A percentile compares a stretch with the other conserved stretches of the same genome.
Conservation (phyloP, 2,888 invertebrate genomes). For the Callosobruchus maculatus region DNA sequence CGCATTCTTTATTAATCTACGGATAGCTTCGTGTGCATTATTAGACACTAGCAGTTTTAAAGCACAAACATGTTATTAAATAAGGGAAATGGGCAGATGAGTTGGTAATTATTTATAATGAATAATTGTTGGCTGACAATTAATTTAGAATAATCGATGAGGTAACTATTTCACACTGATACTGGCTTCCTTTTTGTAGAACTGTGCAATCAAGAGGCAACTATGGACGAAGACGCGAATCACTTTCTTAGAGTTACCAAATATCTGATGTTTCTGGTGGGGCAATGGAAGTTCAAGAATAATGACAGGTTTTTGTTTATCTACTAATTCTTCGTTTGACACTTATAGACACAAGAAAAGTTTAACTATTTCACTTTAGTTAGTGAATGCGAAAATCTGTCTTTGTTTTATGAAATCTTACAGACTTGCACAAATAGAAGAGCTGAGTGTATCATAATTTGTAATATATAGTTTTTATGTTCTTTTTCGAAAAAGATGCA, state of each 20-base stretch:
- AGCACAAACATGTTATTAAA: background rate
- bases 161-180: background rate
- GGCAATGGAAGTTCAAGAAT: constrained; percentile 11
- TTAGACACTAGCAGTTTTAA: background rate
- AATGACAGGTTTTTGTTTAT: background rate
- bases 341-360: too few relatives aligned
- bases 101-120: background rate
- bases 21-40: background rate
- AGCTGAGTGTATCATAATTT: too few relatives aligned
- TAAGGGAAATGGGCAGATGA: background rate
- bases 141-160: background rate
- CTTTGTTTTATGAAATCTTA: too few relatives aligned
- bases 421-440: too few relatives aligned
- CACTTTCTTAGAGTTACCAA: background rate
- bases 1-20: too few relatives aligned
- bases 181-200: background rate
- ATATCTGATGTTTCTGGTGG: constrained; percentile 6
- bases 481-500: too few relatives aligned
- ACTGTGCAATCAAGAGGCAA: background rate
- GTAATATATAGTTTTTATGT: too few relatives aligned
- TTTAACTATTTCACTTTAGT: too few relatives aligned
- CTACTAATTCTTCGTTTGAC: background rate
- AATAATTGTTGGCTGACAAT: too few relatives aligned
- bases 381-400: too few relatives aligned
- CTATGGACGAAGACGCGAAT: background rate